Evolutionary conservation across 2,888 invertebrate species (phyloP).

Genomic region (Scrobipalpa atriplicella): DNA sequence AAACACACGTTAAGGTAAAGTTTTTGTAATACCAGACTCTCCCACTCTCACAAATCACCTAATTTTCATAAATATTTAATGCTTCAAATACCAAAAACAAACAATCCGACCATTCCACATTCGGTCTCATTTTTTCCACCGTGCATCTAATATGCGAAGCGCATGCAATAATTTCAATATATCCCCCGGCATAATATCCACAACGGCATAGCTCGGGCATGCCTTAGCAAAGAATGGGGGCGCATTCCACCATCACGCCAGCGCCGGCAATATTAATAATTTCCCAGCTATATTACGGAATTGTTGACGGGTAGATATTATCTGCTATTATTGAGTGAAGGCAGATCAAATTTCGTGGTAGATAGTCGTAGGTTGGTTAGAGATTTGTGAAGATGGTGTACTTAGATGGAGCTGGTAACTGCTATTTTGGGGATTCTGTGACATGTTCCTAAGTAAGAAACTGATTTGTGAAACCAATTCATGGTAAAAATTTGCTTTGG

Average conservation of each 20-base stretch:
- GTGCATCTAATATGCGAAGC: constrained; percentile 25
- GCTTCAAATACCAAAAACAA: not conserved
- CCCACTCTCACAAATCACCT: too few relatives aligned
- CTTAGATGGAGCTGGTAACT: too few relatives aligned
- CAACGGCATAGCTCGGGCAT: constrained; percentile 42
- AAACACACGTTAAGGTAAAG: too few relatives aligned
- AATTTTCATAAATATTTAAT: too few relatives aligned
- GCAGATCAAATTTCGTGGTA: not conserved
- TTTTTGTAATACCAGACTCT: too few relatives aligned
- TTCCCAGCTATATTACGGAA: constrained; percentile 38
- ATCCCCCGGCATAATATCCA: constrained; percentile 31
- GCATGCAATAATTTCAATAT: constrained; percentile 34
- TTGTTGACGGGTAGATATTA: constrained; percentile 33
- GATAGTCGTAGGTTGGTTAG: not conserved
- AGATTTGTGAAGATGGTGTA: not conserved
- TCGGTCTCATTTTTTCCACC: constrained; percentile 9
- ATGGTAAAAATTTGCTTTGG: too few relatives aligned
- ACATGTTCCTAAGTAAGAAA: too few relatives aligned
- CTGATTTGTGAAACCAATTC: too few relatives aligned
- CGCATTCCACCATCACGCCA: constrained; percentile 60
- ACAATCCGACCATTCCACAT: not conserved
- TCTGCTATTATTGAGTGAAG: constrained; percentile 17
- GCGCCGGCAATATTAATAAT: constrained; percentile 38
- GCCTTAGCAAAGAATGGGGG: constrained; percentile 61
- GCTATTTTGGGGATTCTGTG: too few relatives aligned